Evolutionary conservation across 2,888 invertebrate species (phyloP), one percentile per base, ranked within the genome.

Genomic region (Trachelus tabidus): DNA sequence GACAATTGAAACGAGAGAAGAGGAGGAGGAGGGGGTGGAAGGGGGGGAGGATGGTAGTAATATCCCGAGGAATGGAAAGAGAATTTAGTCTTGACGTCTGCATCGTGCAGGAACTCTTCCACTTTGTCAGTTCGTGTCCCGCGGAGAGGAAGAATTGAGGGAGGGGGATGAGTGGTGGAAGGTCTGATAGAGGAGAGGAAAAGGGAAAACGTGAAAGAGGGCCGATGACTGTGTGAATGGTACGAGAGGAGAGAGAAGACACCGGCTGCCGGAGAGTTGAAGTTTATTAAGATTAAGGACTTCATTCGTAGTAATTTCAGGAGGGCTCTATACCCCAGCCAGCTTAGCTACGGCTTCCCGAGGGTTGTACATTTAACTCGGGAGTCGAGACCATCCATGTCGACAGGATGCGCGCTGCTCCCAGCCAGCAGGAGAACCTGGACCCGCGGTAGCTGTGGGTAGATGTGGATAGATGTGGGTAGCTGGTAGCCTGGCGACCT

Each of bases 251-350:
- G 73, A 71, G 79, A 76, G 75, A 75, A 35, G 73, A 71, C 69
- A 73, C 76, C 73, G 73, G 73, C 77, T 37, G 69, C 69, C 78
- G 34, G 80, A 85, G 81, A 81, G 85, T 82, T 87, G 87, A 89
- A 90, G 90, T 91, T 91, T 90, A 91, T 91, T 90, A 90, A 90
- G 90, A 91, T 91, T 89, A 90, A 91, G 88, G 85, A 88, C 89
- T 89, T 88, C 85, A 89, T 90, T 90, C 89, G 85, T 85, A 86
- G 89, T 88, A 88, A 90, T 88, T 88, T 83, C 84, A 79, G 79
- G 76, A 76, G 78, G 68, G 40, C 40, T 15, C 40, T 15, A 15
- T 40, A 40, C 4, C 40, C 15, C 40, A 12, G 40, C 40, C 40
- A 15, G 40, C 40, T 40, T 40, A 40, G 15, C 40, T 40, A 40